phyloP scores from a whole-genome alignment of 2,888 invertebrate species.

The Lasioglossum lativentre region DNA sequence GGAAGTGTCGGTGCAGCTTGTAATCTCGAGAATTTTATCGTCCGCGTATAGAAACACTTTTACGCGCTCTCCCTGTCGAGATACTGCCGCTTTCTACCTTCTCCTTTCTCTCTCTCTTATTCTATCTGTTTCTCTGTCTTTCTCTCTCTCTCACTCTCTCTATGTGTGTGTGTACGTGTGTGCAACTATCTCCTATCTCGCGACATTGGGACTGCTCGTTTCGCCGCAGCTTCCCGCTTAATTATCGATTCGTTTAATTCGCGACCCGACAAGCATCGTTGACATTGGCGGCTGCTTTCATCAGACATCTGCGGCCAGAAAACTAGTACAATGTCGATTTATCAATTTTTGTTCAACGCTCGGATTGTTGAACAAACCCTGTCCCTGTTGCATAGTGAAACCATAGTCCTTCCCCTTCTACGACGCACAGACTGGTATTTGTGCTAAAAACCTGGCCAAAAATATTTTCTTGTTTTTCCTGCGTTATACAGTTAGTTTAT shows the following conservation, averaged over 20 bases:
- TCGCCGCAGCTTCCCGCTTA: slow-evolving; percentile 25
- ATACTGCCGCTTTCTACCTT: slow-evolving; percentile 19
- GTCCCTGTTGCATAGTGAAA: no score
- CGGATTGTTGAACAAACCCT: no score
- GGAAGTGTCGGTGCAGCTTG: slow-evolving; percentile 51
- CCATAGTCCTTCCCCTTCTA: no score
- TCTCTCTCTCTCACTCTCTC: background rate
- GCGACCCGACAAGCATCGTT: background rate
- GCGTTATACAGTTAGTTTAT: no score
- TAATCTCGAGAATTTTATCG: slow-evolving; percentile 65
- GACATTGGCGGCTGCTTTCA: background rate
- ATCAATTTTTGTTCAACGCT: no score
- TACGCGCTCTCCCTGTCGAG: slow-evolving; percentile 27
- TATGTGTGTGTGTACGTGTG: background rate
- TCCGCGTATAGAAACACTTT: slow-evolving; percentile 54
- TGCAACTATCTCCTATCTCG: slow-evolving; percentile 17
- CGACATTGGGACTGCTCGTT: slow-evolving; percentile 23
- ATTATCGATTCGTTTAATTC: slow-evolving; percentile 33
- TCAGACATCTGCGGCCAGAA: background rate
- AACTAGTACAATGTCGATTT: no score
- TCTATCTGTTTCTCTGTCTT: background rate
- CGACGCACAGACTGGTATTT: no score
- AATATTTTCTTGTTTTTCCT: no score
- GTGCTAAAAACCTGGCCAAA: no score
- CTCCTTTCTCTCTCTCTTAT: background rate